These are phyloP conservation scores for Anagyrus pseudococci DNA, from an alignment of 2,888 invertebrate species.

Conservation along the genomic window DNA sequence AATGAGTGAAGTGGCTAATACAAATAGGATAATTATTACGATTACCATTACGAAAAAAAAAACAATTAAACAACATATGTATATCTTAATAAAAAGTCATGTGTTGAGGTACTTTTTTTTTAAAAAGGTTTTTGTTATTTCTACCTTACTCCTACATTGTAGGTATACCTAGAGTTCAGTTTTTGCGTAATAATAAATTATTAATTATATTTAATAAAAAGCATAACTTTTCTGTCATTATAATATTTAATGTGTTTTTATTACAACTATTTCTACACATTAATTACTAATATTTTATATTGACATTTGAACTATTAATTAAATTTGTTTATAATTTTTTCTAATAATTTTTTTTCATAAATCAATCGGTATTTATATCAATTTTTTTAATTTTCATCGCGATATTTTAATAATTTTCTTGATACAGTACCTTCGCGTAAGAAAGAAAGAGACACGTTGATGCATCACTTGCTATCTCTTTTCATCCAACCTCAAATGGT, in stretches of 20 bases:
- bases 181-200: constrained; percentile 17
- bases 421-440: no score
- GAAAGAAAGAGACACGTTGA: no score
- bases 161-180: constrained; percentile 5
- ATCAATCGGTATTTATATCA: no score
- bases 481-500: no score
- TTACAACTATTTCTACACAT: no score
- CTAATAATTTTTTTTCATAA: no score
- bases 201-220: constrained; percentile 7
- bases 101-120: constrained; percentile 62
- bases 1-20: constrained; percentile 52
- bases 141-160: constrained; percentile 28
- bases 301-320: no score
- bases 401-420: no score
- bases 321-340: no score
- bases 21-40: constrained; percentile 58
- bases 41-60: constrained; percentile 52
- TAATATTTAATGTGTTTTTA: constrained; percentile 11
- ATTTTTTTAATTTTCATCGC: no score
- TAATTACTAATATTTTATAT: no score
- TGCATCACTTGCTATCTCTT: no score
- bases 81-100: constrained; percentile 62
- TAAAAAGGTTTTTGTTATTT: constrained; percentile 54
- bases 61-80: constrained; percentile 60
- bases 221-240: constrained; percentile 17